Evolutionary conservation across 2,888 invertebrate species (phyloP), one percentile per base, ranked within the genome.

Genomic region (Lepidocyrtinus sp.): DNA sequence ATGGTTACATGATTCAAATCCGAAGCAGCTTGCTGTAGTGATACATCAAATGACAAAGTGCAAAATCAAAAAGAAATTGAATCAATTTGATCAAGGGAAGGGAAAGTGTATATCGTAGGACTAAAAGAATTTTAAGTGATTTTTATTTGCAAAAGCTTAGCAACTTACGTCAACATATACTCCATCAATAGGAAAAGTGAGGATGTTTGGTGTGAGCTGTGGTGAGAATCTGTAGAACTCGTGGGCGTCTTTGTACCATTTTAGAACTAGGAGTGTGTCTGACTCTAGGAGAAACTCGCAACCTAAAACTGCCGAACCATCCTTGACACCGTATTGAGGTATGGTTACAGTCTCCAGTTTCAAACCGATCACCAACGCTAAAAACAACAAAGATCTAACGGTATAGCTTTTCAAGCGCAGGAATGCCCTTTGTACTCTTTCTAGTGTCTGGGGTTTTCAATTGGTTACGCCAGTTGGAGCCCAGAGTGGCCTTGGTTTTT

Each of bases 1-100:
- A 86, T 55, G 2, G 72, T 59, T 17, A 86, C 82, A 15, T 80
- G 72, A 27, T 82, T 86, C 62, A 84, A 45, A 62, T 68, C 79
- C n/a, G 86, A 86, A 24, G 72, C 75, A 21, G 67, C 67, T 17
- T 63, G 67, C 86, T 86, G 77, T 0, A 82, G 73, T 50, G 50
- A 62, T n/a, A n/a, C n/a, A n/a, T n/a, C 21, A 1, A 21, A 72
- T 22, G 24, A 64, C 3, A n/a, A n/a, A n/a, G n/a, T n/a, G n/a
- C n/a, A n/a, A n/a, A n/a, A n/a, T n/a, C n/a, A n/a, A n/a, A n/a
- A n/a, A n/a, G n/a, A n/a, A n/a, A n/a, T n/a, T n/a, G n/a, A n/a
- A n/a, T n/a, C n/a, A n/a, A n/a, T n/a, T n/a, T n/a, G n/a, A n/a
- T n/a, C n/a, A n/a, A n/a, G n/a, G n/a, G n/a, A n/a, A n/a, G n/a